Evolutionary conservation across 2,888 invertebrate species (phyloP).

Genomic region (Tetragonula carbonaria): DNA sequence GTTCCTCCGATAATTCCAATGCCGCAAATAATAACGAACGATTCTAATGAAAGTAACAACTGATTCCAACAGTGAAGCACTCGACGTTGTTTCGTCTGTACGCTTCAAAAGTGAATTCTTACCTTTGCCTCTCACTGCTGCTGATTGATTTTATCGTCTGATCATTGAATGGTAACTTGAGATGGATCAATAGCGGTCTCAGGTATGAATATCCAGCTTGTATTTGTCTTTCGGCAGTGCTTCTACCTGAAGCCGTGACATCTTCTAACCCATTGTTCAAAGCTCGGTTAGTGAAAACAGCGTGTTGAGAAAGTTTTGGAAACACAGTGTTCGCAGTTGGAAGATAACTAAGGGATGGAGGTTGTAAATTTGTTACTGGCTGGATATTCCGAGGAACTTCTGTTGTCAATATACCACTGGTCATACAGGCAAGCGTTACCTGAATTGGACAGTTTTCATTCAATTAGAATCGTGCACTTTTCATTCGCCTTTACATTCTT

Average conservation of each 20-base stretch:
- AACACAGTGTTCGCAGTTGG: constrained; percentile 24
- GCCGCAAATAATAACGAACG: neutral
- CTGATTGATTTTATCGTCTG: constrained; percentile 27
- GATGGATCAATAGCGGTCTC: constrained; percentile 41
- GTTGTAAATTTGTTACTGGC: constrained; percentile 31
- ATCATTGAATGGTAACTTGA: constrained; percentile 42
- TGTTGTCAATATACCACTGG: constrained; percentile 59
- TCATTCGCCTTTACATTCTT: neutral
- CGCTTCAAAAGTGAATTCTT: constrained; percentile 16
- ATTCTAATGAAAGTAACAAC: neutral
- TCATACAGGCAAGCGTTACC: constrained; percentile 53
- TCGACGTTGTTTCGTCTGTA: neutral
- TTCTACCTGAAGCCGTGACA: neutral
- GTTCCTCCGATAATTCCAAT: neutral
- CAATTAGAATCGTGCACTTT: neutral
- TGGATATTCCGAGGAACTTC: constrained; percentile 31
- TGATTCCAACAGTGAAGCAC: neutral
- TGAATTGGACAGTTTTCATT: constrained; percentile 44
- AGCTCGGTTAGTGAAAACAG: constrained; percentile 46
- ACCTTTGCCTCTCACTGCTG: constrained; percentile 38
- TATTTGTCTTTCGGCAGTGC: constrained; percentile 11
- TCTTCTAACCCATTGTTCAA: constrained; percentile 34
- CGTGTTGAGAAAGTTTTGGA: constrained; percentile 47
- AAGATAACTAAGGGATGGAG: constrained; percentile 45
- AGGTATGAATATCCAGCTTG: constrained; percentile 44